Conservation (phyloP, 1,140 invertebrate genomes). For the Ceratoteleas bidentatus region DNA sequence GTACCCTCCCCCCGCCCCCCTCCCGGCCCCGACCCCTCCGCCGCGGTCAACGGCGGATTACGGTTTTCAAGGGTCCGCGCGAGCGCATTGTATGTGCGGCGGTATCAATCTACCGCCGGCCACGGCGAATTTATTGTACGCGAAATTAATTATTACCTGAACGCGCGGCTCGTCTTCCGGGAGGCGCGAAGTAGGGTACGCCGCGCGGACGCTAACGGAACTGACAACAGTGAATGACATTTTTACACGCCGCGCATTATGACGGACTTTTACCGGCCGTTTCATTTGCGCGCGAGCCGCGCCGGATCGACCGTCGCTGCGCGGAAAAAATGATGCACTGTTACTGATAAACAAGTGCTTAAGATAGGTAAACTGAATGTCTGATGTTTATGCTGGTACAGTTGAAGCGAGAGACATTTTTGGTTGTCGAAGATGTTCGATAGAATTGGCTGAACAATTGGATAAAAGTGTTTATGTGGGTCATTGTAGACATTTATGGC, state of each 20-base stretch:
- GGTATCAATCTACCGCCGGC: slow-evolving; percentile 70
- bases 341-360: too few species aligned
- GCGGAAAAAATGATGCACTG: too few species aligned
- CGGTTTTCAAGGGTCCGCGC: slow-evolving; percentile 71
- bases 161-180: slow-evolving; percentile 42
- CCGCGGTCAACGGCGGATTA: slow-evolving; percentile 70
- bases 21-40: slow-evolving; percentile 47
- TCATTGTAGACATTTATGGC: too few species aligned
- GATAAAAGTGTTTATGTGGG: too few species aligned
- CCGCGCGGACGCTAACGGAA: slow-evolving; percentile 43
- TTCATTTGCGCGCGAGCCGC: slow-evolving; percentile 20
- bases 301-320: too few species aligned
- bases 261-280: slow-evolving; percentile 30
- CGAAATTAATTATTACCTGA: slow-evolving; percentile 69
- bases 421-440: too few species aligned
- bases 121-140: slow-evolving; percentile 68
- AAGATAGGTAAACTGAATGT: too few species aligned
- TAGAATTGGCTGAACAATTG: too few species aligned
- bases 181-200: slow-evolving; percentile 27
- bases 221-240: slow-evolving; percentile 46
- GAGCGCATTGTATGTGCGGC: slow-evolving; percentile 60
- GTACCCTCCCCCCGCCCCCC: slow-evolving; percentile 4
- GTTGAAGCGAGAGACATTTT: too few species aligned
- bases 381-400: too few species aligned
- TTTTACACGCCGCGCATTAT: slow-evolving; percentile 33